Conservation (phyloP, 2,888 invertebrate genomes). For the Perithous albicinctus region DNA sequence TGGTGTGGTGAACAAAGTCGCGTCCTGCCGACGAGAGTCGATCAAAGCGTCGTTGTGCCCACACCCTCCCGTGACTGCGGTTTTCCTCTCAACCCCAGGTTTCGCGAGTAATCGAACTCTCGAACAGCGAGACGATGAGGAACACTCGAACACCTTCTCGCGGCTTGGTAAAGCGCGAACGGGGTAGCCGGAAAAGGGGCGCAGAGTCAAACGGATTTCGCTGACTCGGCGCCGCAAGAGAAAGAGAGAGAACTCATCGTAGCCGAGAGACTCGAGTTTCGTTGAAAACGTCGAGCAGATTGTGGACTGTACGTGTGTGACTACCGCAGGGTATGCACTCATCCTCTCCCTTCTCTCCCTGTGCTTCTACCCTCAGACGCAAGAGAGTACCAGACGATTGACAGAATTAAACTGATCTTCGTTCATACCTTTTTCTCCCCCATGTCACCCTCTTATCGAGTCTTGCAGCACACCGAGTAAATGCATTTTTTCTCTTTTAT, state of each 20-base stretch:
- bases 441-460: not conserved
- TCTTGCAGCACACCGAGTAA: not conserved
- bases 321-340: not conserved
- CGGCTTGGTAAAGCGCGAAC: slow-evolving; percentile 40
- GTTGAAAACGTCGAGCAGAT: slow-evolving; percentile 19
- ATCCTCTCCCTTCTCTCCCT: too few species aligned
- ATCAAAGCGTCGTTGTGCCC: slow-evolving; percentile 73
- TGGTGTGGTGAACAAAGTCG: slow-evolving; percentile 60
- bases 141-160: slow-evolving; percentile 60
- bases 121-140: slow-evolving; percentile 55
- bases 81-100: slow-evolving; percentile 56
- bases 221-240: slow-evolving; percentile 52
- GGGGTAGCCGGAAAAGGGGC: slow-evolving; percentile 29
- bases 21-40: slow-evolving; percentile 65
- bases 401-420: slow-evolving; percentile 37
- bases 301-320: slow-evolving; percentile 24
- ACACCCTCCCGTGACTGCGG: slow-evolving; percentile 43
- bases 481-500: slow-evolving; percentile 15
- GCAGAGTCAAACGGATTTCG: slow-evolving; percentile 53
- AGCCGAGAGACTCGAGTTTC: slow-evolving; percentile 22
- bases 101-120: slow-evolving; percentile 66
- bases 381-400: slow-evolving; percentile 14
- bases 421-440: not conserved
- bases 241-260: too few species aligned
- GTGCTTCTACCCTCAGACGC: not conserved